Evolutionary conservation across 2,113 vertebrate species (phyloP).

Genomic region (Natator depressus): DNA sequence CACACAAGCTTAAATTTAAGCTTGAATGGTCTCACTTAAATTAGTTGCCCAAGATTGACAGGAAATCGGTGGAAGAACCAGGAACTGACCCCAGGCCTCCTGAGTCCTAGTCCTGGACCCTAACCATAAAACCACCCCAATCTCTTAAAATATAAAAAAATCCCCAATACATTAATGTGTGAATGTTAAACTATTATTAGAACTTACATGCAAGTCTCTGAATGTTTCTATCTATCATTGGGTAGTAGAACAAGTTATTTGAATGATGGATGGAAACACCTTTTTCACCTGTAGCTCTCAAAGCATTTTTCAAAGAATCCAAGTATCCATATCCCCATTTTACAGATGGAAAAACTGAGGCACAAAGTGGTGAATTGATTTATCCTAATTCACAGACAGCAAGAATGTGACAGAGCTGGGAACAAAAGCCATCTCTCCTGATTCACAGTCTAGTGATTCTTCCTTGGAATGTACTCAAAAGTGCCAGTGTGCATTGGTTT

Average conservation of each 20-base stretch:
- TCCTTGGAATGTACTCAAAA: neutral
- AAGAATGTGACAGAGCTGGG: neutral
- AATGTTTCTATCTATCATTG: no score
- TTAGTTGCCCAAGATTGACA: neutral
- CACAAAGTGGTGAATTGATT: neutral
- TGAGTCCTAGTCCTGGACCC: neutral
- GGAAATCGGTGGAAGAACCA: neutral
- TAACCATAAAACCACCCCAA: neutral
- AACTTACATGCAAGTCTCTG: neutral
- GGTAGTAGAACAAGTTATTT: neutral
- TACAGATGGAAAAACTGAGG: neutral
- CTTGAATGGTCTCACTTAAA: neutral
- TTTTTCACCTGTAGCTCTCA: neutral
- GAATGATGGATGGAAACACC: neutral
- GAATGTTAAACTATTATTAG: neutral
- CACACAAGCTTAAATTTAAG: neutral
- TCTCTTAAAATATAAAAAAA: neutral
- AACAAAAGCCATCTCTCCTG: neutral
- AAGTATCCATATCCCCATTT: neutral
- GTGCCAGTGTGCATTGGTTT: neutral
- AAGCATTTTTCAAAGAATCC: neutral
- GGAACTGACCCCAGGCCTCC: neutral
- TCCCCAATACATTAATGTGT: neutral
- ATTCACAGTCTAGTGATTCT: neutral
- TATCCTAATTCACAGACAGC: no score